Percentiles rank a stretch among this genome's conserved stretches.
Conservation (phyloP, 2,113 vertebrate species). For the Halichoeres trimaculatus region DNA sequence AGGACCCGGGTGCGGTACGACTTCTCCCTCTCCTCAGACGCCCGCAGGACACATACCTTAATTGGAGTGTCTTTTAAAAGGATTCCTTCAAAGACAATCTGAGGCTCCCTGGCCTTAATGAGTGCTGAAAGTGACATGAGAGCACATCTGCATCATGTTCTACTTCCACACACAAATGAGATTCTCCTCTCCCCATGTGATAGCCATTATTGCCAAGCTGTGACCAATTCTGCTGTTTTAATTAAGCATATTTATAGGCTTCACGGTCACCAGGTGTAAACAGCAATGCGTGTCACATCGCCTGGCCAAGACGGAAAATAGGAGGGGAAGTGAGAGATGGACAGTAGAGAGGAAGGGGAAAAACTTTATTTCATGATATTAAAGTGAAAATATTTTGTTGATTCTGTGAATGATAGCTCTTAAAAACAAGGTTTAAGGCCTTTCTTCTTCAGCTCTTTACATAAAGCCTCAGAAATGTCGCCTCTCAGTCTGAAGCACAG, state of each 20-base stretch:
- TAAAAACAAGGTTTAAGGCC: slow-evolving; percentile 33
- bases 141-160: slow-evolving; percentile 79
- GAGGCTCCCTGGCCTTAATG: slow-evolving; percentile 77
- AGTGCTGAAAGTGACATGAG: slow-evolving; percentile 78
- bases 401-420: slow-evolving; percentile 22
- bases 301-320: slow-evolving; percentile 39
- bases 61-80: slow-evolving; percentile 81
- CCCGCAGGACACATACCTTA: slow-evolving; percentile 80
- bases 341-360: neutral
- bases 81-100: slow-evolving; percentile 80
- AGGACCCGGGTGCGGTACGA: slow-evolving; percentile 45
- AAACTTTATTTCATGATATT: neutral
- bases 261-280: slow-evolving; percentile 76
- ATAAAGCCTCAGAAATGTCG: neutral
- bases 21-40: slow-evolving; percentile 65
- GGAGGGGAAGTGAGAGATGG: slow-evolving; percentile 23
- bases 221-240: slow-evolving; percentile 80
- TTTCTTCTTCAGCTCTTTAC: slow-evolving; percentile 7
- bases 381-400: neutral
- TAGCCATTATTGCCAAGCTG: slow-evolving; percentile 81
- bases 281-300: slow-evolving; percentile 64
- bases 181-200: slow-evolving; percentile 73
- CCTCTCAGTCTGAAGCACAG: slow-evolving; percentile 17
- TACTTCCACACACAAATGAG: slow-evolving; percentile 77
- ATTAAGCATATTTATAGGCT: slow-evolving; percentile 82